Percentiles rank a stretch among this genome's conserved stretches.
These are phyloP conservation scores for Drosophila siamana DNA, from an alignment of 2,888 invertebrate species.

Conservation along the genomic window DNA sequence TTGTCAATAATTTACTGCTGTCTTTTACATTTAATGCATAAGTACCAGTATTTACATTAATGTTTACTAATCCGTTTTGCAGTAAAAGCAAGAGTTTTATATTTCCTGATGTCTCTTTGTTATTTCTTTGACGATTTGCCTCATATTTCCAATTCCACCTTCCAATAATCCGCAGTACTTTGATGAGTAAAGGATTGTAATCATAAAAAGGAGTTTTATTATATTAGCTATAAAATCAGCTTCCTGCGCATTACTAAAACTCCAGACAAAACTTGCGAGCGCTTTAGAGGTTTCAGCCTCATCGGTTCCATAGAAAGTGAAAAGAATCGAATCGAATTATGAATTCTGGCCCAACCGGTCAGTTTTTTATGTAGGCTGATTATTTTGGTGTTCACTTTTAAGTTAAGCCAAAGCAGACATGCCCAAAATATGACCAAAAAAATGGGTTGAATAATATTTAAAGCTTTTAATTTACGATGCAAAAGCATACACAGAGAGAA, in stretches of 20 bases:
- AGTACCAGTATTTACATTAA: constrained; percentile 29
- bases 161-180: not conserved
- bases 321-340: constrained; percentile 3
- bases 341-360: not conserved
- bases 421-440: constrained; percentile 15
- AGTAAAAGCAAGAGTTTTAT: not conserved
- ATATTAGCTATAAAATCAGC: not conserved
- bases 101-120: too few relatives aligned
- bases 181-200: not conserved
- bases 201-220: not conserved
- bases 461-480: constrained; percentile 57
- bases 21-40: constrained; percentile 4
- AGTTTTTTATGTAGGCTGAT: constrained; percentile 6
- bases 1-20: constrained; percentile 26
- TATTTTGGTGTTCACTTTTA: constrained; percentile 5
- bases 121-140: too few relatives aligned
- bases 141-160: not conserved
- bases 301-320: not conserved
- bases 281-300: not conserved
- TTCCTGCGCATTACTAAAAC: not conserved
- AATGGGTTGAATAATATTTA: constrained; percentile 26
- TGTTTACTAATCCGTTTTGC: constrained; percentile 17
- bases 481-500: constrained; percentile 15
- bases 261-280: not conserved
- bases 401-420: constrained; percentile 18